phyloP scores from a whole-genome alignment of 2,797 vertebrate species.

The Moxostoma hubbsi region DNA sequence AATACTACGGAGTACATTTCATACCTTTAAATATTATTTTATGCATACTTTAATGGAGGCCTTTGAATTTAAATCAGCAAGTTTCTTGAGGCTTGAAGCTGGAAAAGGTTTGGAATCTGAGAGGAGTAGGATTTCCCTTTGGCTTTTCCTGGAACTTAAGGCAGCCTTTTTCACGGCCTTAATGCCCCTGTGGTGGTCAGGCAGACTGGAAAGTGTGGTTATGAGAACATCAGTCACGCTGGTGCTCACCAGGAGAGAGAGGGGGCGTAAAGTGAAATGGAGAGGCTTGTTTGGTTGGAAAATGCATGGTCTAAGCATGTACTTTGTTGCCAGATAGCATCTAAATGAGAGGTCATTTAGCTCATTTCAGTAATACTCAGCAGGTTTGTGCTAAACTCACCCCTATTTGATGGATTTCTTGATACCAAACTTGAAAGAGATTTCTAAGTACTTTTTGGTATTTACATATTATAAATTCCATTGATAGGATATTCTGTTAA shows the following conservation, averaged over 20 bases:
- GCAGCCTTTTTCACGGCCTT: constrained; percentile 52
- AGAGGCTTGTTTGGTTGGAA: constrained; percentile 35
- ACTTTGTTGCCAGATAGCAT: constrained; percentile 48
- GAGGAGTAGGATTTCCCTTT: constrained; percentile 45
- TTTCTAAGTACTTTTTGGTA: not conserved
- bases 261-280: constrained; percentile 23
- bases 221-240: constrained; percentile 57
- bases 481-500: not conserved
- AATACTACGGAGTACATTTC: not conserved
- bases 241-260: constrained; percentile 49
- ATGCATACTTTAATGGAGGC: constrained; percentile 4
- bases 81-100: constrained; percentile 46
- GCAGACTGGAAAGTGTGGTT: constrained; percentile 61
- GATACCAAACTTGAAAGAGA: too few relatives aligned
- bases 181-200: constrained; percentile 57
- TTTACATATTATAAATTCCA: not conserved
- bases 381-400: constrained; percentile 39
- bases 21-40: constrained; percentile 35
- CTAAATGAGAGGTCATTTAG: constrained; percentile 21
- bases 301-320: constrained; percentile 49
- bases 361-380: constrained; percentile 30
- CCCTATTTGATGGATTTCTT: not conserved
- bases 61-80: constrained; percentile 15
- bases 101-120: constrained; percentile 52
- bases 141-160: constrained; percentile 51